These are phyloP conservation scores for Hozukius guyotensis DNA, from an alignment of 2,797 vertebrate species.

Conservation along the genomic window DNA sequence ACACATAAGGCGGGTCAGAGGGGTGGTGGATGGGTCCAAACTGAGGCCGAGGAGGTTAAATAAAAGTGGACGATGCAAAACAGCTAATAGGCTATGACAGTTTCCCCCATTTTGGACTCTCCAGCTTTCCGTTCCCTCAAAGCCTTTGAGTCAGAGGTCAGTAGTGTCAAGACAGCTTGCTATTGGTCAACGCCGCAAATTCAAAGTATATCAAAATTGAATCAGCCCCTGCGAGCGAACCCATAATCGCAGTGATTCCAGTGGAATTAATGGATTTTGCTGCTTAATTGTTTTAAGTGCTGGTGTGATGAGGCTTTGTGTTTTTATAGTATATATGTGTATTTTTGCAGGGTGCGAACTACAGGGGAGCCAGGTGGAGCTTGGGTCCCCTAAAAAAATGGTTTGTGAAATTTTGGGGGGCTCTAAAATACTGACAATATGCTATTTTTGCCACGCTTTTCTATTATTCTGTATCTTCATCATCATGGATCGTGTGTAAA, in stretches of 20 bases:
- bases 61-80: background rate
- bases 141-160: rapidly evolving
- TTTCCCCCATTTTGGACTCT: background rate
- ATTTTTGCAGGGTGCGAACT: background rate
- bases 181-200: background rate
- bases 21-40: too few species aligned
- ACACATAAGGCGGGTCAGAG: rapidly evolving
- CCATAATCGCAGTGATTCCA: background rate
- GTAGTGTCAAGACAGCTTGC: background rate
- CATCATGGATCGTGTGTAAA: background rate
- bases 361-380: background rate
- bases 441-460: background rate
- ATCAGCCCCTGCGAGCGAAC: too few species aligned
- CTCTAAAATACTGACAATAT: background rate
- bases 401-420: background rate
- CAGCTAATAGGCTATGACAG: background rate
- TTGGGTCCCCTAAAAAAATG: background rate
- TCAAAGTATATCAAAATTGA: too few species aligned
- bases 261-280: background rate
- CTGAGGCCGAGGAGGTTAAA: background rate
- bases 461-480: background rate
- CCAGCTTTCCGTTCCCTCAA: background rate
- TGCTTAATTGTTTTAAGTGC: background rate
- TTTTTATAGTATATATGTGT: background rate
- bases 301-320: background rate